A percentile compares a stretch with the other conserved stretches of the same genome.
These are phyloP conservation scores for Crax fasciolata DNA, from an alignment of 2,797 vertebrate genomes.

Conservation along the genomic window DNA sequence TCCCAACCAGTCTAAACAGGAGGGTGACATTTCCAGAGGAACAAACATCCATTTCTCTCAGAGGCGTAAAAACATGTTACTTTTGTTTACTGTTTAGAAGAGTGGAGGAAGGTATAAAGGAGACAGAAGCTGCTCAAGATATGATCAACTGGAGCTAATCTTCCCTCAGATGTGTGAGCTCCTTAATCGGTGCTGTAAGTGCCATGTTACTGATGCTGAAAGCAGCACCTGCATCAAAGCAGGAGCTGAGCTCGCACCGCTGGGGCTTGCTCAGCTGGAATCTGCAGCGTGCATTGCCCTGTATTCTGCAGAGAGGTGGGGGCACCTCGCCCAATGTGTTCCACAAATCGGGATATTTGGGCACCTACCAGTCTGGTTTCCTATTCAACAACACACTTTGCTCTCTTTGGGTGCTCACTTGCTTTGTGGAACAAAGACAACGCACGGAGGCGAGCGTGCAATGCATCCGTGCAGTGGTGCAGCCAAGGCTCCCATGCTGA, in stretches of 20 bases:
- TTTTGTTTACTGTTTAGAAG: not conserved
- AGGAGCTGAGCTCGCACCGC: not conserved
- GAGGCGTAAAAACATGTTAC: not conserved
- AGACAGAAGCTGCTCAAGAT: not conserved
- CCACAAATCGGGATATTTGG: not conserved
- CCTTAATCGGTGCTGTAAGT: not conserved
- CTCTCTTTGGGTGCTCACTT: not conserved
- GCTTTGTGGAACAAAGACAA: not conserved
- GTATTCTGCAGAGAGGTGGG: not conserved
- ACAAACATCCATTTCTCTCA: not conserved
- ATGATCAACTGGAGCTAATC: constrained; percentile 11
- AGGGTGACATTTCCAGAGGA: not conserved
- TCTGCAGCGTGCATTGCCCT: not conserved
- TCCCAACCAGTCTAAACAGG: not conserved
- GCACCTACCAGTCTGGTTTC: not conserved
- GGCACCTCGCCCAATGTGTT: not conserved
- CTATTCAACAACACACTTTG: not conserved
- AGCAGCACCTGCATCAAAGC: not conserved
- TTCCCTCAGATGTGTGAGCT: not conserved
- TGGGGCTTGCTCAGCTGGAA: not conserved
- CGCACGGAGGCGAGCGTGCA: not conserved
- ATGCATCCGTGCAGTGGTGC: not conserved
- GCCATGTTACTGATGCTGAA: not conserved
- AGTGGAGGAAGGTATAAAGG: not conserved
- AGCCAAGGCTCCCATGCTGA: not conserved